phyloP scores from a whole-genome alignment of 2,797 vertebrate genomes.

The Borostomias antarcticus region DNA sequence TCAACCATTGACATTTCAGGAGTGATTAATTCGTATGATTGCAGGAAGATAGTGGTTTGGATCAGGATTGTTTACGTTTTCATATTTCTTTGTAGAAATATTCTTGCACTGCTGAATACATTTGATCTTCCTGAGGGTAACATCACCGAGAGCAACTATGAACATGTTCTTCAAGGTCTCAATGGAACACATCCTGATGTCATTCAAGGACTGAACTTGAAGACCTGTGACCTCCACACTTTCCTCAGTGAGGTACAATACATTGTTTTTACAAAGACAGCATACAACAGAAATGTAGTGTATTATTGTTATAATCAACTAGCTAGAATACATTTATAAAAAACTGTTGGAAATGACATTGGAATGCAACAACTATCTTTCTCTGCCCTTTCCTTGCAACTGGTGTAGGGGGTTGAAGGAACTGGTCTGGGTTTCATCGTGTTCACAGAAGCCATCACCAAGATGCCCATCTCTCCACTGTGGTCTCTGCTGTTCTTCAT shows the following conservation, averaged over 20 bases:
- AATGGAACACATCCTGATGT: slow-evolving; percentile 60
- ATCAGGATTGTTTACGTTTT: too few relatives aligned
- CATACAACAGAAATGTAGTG: too few relatives aligned
- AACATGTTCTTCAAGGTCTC: slow-evolving; percentile 55
- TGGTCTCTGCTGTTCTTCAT: slow-evolving; percentile 92
- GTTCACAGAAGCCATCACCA: slow-evolving; percentile 93
- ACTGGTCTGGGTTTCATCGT: slow-evolving; percentile 92
- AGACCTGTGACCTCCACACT: slow-evolving; percentile 77
- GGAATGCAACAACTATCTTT: too few relatives aligned
- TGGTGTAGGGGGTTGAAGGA: slow-evolving; percentile 86
- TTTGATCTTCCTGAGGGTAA: slow-evolving; percentile 84
- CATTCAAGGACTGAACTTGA: slow-evolving; percentile 73
- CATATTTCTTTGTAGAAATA: slow-evolving; percentile 82
- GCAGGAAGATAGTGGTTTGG: too few relatives aligned
- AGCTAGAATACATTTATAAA: too few relatives aligned
- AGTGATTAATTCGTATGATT: too few relatives aligned
- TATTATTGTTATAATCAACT: slow-evolving; percentile 17
- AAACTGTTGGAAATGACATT: too few relatives aligned
- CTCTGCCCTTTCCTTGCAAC: too few relatives aligned
- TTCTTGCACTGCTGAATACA: slow-evolving; percentile 82
- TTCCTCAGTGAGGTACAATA: slow-evolving; percentile 89
- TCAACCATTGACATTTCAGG: too few relatives aligned
- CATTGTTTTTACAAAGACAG: too few relatives aligned
- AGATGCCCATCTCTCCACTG: slow-evolving; percentile 87
- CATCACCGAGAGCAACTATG: slow-evolving; percentile 81